Evolutionary conservation across 2,797 vertebrate genomes (phyloP).

Genomic region (Cuniculus paca): DNA sequence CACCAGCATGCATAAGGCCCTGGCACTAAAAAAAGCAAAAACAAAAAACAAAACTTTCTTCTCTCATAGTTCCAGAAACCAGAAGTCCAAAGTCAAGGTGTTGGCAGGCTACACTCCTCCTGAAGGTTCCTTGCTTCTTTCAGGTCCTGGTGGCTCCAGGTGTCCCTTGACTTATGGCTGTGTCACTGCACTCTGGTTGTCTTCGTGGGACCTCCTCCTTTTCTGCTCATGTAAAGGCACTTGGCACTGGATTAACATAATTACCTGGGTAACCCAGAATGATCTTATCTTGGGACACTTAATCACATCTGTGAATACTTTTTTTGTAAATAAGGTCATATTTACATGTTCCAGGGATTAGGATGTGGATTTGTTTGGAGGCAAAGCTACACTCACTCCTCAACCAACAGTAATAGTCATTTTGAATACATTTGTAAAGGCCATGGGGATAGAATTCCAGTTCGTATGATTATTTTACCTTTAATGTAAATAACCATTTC

Average conservation of each 20-base stretch:
- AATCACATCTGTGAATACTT: neutral
- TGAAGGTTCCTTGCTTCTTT: neutral
- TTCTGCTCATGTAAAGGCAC: neutral
- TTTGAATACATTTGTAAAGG: constrained; percentile 36
- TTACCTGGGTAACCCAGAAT: neutral
- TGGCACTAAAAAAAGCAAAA: neutral
- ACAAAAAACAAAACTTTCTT: neutral
- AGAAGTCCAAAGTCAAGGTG: neutral
- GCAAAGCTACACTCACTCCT: neutral
- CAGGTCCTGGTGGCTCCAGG: neutral
- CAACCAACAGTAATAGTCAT: neutral
- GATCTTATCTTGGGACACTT: constrained; percentile 2
- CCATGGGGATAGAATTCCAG: neutral
- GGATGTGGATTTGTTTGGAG: neutral
- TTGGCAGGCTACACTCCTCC: neutral
- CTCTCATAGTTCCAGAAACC: neutral
- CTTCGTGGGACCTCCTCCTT: neutral
- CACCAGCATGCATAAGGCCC: neutral
- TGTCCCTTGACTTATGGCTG: neutral
- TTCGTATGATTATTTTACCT: neutral
- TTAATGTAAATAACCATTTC: constrained; percentile 32
- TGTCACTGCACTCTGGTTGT: neutral
- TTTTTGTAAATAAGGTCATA: neutral
- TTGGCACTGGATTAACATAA: neutral
- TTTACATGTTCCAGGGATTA: neutral